Conservation (phyloP, 2,113 vertebrate species). For the Sylvia atricapilla region DNA sequence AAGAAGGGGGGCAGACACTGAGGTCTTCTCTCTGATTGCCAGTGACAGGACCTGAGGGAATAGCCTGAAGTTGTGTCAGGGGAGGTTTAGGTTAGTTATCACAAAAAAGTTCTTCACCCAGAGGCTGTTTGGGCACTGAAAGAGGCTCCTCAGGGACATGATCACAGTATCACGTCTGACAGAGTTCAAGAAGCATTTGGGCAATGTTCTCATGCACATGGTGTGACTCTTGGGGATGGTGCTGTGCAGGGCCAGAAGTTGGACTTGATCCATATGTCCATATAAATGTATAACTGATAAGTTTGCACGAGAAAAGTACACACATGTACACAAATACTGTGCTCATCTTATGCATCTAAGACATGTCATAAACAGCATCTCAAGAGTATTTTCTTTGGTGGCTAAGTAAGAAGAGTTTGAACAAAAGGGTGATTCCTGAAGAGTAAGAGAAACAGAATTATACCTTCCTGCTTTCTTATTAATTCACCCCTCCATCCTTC, state of each 20-base stretch:
- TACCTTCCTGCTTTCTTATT: not conserved
- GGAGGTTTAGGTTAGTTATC: not conserved
- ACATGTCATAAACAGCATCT: not conserved
- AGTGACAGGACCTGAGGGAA: not conserved
- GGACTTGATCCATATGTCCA: fast-evolving
- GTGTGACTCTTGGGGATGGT: no score
- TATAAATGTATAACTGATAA: not conserved
- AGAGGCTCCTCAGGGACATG: not conserved
- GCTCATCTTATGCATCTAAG: not conserved
- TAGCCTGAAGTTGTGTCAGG: not conserved
- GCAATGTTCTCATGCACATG: not conserved
- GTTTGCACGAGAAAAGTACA: not conserved
- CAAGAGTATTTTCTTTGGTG: not conserved
- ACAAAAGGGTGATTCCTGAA: not conserved
- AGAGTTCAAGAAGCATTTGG: not conserved
- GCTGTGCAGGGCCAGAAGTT: not conserved
- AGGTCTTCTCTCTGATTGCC: not conserved
- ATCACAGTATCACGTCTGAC: not conserved
- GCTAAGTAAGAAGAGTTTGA: not conserved
- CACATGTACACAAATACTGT: not conserved
- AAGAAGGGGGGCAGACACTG: not conserved
- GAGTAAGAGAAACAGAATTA: not conserved
- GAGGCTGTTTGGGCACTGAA: not conserved
- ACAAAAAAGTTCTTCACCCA: fast-evolving
- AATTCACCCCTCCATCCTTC: fast-evolving